A percentile compares a stretch with the other conserved stretches of the same genome.
Conservation (phyloP, 2,113 vertebrate genomes). For the Atrichornis clamosus region DNA sequence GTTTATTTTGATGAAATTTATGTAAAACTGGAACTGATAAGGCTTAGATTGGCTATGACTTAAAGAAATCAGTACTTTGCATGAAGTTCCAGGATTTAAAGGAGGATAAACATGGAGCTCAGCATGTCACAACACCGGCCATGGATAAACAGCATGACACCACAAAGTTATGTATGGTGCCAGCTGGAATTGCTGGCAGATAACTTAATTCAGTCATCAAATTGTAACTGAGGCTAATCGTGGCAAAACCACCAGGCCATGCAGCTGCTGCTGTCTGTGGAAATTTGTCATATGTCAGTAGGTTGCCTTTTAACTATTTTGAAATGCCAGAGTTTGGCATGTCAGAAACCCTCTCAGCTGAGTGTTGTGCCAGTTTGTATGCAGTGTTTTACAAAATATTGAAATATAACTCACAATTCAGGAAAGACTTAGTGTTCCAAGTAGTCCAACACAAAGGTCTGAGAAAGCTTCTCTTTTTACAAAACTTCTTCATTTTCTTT, state of each 20-base stretch:
- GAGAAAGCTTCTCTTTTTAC: background rate
- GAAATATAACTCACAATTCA: background rate
- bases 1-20: background rate
- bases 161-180: slow-evolving; percentile 34
- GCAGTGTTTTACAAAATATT: background rate
- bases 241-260: slow-evolving; percentile 17
- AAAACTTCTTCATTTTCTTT: background rate
- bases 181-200: slow-evolving; percentile 64
- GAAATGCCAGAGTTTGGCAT: background rate
- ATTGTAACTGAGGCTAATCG: slow-evolving; percentile 46
- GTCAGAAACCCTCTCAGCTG: background rate
- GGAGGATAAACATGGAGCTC: slow-evolving; percentile 14
- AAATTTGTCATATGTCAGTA: slow-evolving; percentile 31
- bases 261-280: slow-evolving; percentile 47
- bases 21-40: background rate
- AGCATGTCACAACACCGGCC: slow-evolving; percentile 31
- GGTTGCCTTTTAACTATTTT: slow-evolving; percentile 26
- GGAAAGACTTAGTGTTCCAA: background rate
- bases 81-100: background rate
- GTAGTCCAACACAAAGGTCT: background rate
- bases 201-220: slow-evolving; percentile 61
- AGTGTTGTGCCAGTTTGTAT: background rate
- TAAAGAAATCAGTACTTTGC: background rate
- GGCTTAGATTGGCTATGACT: background rate
- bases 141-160: slow-evolving; percentile 41